These are phyloP conservation scores for Anguilla pacifica DNA, from an alignment of 2,797 vertebrate genomes.

Conservation along the genomic window DNA sequence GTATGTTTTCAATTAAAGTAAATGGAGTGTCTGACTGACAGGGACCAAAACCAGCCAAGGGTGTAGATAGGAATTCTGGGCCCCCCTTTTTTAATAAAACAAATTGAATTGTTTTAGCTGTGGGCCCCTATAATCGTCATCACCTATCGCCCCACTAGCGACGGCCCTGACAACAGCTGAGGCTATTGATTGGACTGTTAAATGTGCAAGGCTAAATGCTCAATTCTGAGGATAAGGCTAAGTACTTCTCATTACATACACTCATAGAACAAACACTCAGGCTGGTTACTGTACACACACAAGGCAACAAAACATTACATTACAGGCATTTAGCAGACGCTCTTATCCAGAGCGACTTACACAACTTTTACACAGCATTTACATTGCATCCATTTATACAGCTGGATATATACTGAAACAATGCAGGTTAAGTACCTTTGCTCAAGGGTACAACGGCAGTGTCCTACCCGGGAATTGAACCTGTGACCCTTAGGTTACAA, in stretches of 20 bases:
- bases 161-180: not conserved
- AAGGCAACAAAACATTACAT: not conserved
- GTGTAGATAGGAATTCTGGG: too few relatives aligned
- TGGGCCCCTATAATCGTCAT: too few relatives aligned
- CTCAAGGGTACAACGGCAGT: not conserved
- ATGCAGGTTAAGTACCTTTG: too few relatives aligned
- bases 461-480: too few relatives aligned
- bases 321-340: not conserved
- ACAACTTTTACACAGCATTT: too few relatives aligned
- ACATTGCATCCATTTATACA: too few relatives aligned
- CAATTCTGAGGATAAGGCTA: slow-evolving; percentile 40
- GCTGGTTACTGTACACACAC: not conserved
- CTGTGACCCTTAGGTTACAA: too few relatives aligned
- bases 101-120: too few relatives aligned
- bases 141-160: too few relatives aligned
- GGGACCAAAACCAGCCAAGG: slow-evolving; percentile 2
- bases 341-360: too few relatives aligned
- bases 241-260: not conserved
- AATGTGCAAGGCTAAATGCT: not conserved
- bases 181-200: slow-evolving; percentile 30
- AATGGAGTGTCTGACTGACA: slow-evolving; percentile 31
- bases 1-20: slow-evolving; percentile 42
- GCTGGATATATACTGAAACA: too few relatives aligned
- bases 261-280: not conserved
- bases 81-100: too few relatives aligned